phyloP scores from a whole-genome alignment of 1,140 invertebrate genomes.

The Drosophila teissieri region DNA sequence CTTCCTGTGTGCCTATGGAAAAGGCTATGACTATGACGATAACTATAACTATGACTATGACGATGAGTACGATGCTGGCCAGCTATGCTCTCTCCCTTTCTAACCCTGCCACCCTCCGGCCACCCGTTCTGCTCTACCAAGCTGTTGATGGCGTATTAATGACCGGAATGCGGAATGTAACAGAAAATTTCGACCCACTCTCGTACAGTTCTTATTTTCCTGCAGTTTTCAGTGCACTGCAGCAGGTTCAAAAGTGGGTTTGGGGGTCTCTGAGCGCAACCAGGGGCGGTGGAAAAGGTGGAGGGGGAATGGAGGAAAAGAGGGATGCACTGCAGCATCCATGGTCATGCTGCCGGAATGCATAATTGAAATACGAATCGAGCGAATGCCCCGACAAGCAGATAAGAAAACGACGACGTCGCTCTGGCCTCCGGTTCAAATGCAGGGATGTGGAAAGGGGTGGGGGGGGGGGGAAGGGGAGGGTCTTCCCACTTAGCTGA shows the following conservation, averaged over 20 bases:
- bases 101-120: not conserved
- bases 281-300: too few relatives aligned
- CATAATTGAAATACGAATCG: slow-evolving; percentile 75
- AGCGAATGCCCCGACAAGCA: slow-evolving; percentile 42
- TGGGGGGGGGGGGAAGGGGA: slow-evolving; percentile 1
- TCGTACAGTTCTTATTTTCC: slow-evolving; percentile 29
- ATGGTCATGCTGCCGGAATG: slow-evolving; percentile 70
- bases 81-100: slow-evolving; percentile 30
- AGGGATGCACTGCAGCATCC: slow-evolving; percentile 31
- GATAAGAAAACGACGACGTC: slow-evolving; percentile 38
- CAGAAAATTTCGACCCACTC: slow-evolving; percentile 43
- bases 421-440: slow-evolving; percentile 19
- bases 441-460: slow-evolving; percentile 13
- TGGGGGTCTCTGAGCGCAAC: not conserved
- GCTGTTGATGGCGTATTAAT: slow-evolving; percentile 79
- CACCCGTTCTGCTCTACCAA: not conserved
- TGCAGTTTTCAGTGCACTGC: slow-evolving; percentile 43
- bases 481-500: slow-evolving; percentile 7
- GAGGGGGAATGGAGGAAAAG: not conserved
- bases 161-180: slow-evolving; percentile 80
- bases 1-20: not conserved
- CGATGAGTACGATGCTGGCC: slow-evolving; percentile 9
- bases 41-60: slow-evolving; percentile 12
- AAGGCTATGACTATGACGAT: not conserved
- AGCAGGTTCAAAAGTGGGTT: not conserved